Percentiles rank a stretch among this genome's conserved stretches.
phyloP scores from a whole-genome alignment of 2,797 vertebrate genomes.

The Molothrus aeneus region DNA sequence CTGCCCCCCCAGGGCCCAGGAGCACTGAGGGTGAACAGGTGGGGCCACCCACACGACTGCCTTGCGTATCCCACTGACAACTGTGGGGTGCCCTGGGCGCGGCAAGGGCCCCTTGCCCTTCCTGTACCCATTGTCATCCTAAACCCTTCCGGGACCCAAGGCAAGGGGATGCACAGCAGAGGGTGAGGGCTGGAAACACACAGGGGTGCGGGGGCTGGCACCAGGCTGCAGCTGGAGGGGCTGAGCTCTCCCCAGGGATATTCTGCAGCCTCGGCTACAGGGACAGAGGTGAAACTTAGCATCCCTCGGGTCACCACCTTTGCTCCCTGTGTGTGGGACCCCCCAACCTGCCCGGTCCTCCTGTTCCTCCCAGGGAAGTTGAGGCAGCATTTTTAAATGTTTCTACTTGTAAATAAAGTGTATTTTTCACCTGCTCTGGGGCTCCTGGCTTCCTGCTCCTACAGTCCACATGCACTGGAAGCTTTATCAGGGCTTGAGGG shows the following conservation, averaged over 20 bases:
- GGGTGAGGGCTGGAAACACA: not conserved
- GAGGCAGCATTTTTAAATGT: slow-evolving; percentile 10
- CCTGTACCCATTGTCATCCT: not conserved
- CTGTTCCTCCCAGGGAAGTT: not conserved
- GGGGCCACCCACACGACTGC: not conserved
- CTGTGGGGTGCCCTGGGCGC: not conserved
- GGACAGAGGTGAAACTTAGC: not conserved
- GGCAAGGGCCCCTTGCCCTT: not conserved
- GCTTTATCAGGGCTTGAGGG: too few relatives aligned
- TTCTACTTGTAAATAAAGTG: slow-evolving; percentile 52
- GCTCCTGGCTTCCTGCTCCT: not conserved
- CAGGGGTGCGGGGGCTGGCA: not conserved
- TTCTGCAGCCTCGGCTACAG: not conserved
- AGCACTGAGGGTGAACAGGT: not conserved
- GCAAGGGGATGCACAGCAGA: not conserved
- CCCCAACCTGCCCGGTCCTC: not conserved
- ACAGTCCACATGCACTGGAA: not conserved
- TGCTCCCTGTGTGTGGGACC: not conserved
- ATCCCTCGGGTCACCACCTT: not conserved
- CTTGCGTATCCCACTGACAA: not conserved
- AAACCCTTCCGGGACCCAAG: not conserved
- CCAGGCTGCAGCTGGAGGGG: not conserved
- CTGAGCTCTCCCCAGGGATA: not conserved
- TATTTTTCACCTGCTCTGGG: slow-evolving; percentile 26
- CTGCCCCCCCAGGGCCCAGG: not conserved